Evolutionary conservation across 2,113 vertebrate species (phyloP), one percentile per base, ranked within the genome.

Genomic region (Pleuronectes platessa): DNA sequence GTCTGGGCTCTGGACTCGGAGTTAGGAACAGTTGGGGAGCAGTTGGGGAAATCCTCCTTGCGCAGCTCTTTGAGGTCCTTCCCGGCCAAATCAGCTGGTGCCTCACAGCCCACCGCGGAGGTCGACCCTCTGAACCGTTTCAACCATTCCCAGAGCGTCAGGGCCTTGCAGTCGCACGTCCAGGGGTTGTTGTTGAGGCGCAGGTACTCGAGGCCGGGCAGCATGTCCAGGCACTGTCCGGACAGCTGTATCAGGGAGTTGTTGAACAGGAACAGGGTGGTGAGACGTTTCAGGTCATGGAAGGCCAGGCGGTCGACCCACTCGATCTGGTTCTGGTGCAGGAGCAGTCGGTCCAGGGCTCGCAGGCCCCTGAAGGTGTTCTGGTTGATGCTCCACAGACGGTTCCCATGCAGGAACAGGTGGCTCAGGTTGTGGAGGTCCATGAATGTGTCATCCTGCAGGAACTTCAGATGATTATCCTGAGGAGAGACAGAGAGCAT

Each of bases 361-460:
- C 95, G 94, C 79, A 98, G 95, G 12, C 98, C 98, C 78, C 96
- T 92, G 92, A 99, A 99, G 1, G 97, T 97, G 91, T 97, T 96
- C 89, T 97, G 97, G 88, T 97, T 96, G 42, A 99, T 94, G 89
- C 96, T 97, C 96, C 97, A 96, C 72, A 99, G 95, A 85, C 94
- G 96, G 93, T 99, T 99, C 76, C 98, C 98, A 1, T 99, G 98
- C 86, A 99, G 95, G 86, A 99, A 99, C 82, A 99, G 94, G 94
- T 99, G 97, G 87, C 97, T 99, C 74, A 99, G 95, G 93, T 99
- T 99, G 92, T 97, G 97, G 78, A 99, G 95, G 92, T 99, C 98
- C 86, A 94, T 94, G 61, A 99, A 99, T 78, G 97, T 95, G 92
- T 99, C 96, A 4, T 99, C 97, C 88, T 98, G 98, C 66, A 99